Evolutionary conservation across 2,797 vertebrate species (phyloP), one percentile per base, ranked within the genome.

Genomic region (Aeoliscus strigatus): DNA sequence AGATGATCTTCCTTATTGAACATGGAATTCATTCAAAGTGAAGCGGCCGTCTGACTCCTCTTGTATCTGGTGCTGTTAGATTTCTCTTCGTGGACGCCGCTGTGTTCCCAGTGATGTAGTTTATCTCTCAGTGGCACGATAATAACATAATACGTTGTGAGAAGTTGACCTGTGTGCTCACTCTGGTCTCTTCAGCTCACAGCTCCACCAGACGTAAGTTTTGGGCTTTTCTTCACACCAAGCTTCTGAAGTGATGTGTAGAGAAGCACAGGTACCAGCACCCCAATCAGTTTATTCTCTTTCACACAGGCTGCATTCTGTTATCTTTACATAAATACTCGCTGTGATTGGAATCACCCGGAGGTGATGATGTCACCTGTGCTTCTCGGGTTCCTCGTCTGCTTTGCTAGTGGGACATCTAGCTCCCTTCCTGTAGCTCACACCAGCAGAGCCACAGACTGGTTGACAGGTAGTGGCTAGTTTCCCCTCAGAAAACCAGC

Each of bases 171-270:
- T n/a, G 14, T 61, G 24, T 59, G 36, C 26, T 49, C 8, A 26
- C 30, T 77, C 36, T 69, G 71, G 43, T 52, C 44, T 42, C 59
- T 51, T 27, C 77, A 81, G 79, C 69, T 62, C 46, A 57, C 73
- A 35, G 56, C 64, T 47, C 73, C 0, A 51, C 52, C 51, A 73
- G 66, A 77, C 67, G 80, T 82, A 82, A 83, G 82, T 84, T 30
- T 63, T 58, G 38, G 38, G 47, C 42, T 61, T 31, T 62, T 29
- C 36, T 17, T 51, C 23, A 28, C 44, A 23, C 9, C 48, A 34
- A 27, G 31, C 65, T n/a, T 40, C 9, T 38, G 34, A 32, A 60
- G 53, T 51, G 53, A 52, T 14, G 35, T 49, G 35, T 51, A 60
- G 60, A 65, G 55, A 44, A 52, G 65, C 71, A 52, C 57, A 8